These are phyloP conservation scores for Cichladusa arquata DNA, from an alignment of 2,113 vertebrate genomes.

Conservation along the genomic window DNA sequence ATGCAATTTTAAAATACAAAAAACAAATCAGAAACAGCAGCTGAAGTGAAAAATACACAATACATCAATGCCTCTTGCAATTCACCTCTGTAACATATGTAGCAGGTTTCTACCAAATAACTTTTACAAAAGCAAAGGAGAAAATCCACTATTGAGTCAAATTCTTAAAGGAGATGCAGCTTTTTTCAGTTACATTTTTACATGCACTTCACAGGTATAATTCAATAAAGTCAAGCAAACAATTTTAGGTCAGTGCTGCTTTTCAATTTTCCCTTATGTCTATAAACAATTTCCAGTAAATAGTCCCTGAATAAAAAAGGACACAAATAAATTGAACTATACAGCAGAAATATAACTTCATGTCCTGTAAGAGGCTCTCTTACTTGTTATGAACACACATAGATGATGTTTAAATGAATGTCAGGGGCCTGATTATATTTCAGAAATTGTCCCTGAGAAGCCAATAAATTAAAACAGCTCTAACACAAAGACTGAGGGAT, in stretches of 20 bases:
- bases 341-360: not conserved
- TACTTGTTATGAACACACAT: not conserved
- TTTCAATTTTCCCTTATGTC: not conserved
- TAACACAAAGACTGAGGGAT: not conserved
- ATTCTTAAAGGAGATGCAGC: not conserved
- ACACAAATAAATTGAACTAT: not conserved
- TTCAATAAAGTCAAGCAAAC: not conserved
- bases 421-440: not conserved
- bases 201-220: not conserved
- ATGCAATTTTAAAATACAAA: not conserved
- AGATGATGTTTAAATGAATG: not conserved
- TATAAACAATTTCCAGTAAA: not conserved
- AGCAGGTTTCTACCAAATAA: not conserved
- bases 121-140: not conserved
- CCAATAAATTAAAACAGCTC: not conserved
- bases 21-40: not conserved
- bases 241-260: not conserved
- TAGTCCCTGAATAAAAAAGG: not conserved
- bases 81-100: not conserved
- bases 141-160: not conserved
- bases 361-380: not conserved
- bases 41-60: not conserved
- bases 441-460: not conserved
- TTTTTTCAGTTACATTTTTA: not conserved
- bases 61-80: not conserved